These are phyloP conservation scores for Ormyrus nitidulus DNA, from an alignment of 2,888 invertebrate species.

Conservation along the genomic window DNA sequence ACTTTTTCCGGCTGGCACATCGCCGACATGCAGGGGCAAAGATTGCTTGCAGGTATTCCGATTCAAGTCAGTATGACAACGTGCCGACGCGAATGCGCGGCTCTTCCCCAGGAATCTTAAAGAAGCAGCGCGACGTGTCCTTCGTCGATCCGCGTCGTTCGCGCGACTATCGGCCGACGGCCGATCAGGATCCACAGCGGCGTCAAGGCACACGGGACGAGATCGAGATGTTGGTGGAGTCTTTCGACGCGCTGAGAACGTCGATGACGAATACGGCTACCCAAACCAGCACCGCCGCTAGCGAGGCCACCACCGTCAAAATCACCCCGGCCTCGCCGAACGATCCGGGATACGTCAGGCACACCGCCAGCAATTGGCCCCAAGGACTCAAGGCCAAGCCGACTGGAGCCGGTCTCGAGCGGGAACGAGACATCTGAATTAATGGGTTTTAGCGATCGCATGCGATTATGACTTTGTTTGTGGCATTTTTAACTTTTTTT, in stretches of 20 bases:
- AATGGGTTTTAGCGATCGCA: no score
- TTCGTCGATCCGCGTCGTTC: constrained; percentile 68
- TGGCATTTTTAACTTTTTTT: background rate
- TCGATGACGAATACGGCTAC: constrained; percentile 65
- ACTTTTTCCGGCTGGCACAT: constrained; percentile 39
- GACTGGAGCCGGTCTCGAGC: background rate
- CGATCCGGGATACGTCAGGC: constrained; percentile 85
- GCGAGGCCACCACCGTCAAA: background rate
- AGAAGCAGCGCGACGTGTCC: constrained; percentile 68
- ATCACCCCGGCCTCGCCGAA: constrained; percentile 79
- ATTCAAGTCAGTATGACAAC: constrained; percentile 74
- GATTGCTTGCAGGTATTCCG: constrained; percentile 67
- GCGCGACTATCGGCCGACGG: constrained; percentile 61
- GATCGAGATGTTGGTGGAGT: constrained; percentile 72
- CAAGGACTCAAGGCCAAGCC: constrained; percentile 26
- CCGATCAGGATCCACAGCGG: constrained; percentile 36
- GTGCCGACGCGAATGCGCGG: constrained; percentile 70
- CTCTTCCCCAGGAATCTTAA: constrained; percentile 66
- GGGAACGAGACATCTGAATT: no score
- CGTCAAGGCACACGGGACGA: constrained; percentile 63
- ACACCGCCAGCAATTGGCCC: constrained; percentile 83
- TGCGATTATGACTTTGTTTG: background rate
- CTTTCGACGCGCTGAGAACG: constrained; percentile 67
- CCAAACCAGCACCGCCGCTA: constrained; percentile 14
- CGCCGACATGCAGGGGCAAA: constrained; percentile 46